Conservation (phyloP, 2,113 vertebrate genomes). For the Tenrec ecaudatus region DNA sequence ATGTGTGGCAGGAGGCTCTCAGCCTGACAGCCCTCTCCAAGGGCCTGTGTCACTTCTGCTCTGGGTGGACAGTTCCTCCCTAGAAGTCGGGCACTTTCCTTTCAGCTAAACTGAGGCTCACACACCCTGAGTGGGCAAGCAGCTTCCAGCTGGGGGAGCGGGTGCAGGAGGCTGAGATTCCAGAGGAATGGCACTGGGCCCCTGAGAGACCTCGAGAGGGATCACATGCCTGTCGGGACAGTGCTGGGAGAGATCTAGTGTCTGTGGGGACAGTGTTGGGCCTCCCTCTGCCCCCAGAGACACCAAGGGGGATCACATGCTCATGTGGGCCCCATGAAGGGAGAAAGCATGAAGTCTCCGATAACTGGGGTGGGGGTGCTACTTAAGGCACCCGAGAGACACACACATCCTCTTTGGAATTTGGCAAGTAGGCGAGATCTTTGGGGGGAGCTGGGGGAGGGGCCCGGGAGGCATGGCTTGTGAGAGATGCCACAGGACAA, state of each 20-base stretch:
- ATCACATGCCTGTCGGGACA: neutral
- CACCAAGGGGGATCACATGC: neutral
- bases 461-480: neutral
- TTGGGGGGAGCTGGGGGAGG: neutral
- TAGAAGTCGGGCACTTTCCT: neutral
- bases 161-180: no score
- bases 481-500: neutral
- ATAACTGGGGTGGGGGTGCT: no score
- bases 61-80: rapidly evolving
- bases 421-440: neutral
- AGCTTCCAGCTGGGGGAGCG: no score
- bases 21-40: rapidly evolving
- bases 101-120: neutral
- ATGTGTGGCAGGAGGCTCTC: no score
- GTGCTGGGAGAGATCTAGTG: no score
- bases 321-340: no score
- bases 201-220: neutral
- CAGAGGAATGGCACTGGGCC: no score
- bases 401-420: neutral
- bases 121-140: neutral
- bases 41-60: neutral
- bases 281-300: no score
- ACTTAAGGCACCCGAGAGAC: no score
- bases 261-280: no score
- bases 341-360: no score